Percentiles rank a stretch among this genome's conserved stretches.
Evolutionary conservation across 2,888 invertebrate species (phyloP).

Genomic region (Acleris literana): DNA sequence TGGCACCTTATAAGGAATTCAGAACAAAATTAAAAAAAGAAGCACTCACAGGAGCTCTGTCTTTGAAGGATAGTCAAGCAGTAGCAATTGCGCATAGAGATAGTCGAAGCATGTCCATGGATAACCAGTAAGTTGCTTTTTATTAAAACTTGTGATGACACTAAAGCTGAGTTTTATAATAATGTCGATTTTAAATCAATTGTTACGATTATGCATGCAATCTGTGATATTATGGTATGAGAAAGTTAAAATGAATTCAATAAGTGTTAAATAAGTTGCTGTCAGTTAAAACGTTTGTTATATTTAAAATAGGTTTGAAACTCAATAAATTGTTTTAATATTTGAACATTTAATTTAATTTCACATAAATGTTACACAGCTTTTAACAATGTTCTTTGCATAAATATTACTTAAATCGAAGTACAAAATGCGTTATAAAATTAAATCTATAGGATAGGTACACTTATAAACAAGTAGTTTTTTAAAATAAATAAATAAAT

Average conservation of each 20-base stretch:
- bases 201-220: slow-evolving; percentile 27
- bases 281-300: background rate
- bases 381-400: background rate
- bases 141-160: background rate
- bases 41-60: slow-evolving; percentile 47
- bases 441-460: slow-evolving; percentile 14
- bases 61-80: slow-evolving; percentile 35
- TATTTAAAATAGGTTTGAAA: background rate
- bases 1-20: slow-evolving; percentile 52
- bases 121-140: slow-evolving; percentile 22
- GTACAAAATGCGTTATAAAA: background rate
- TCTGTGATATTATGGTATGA: slow-evolving; percentile 24
- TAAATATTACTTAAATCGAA: background rate
- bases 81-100: background rate
- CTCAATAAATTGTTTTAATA: background rate
- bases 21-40: slow-evolving; percentile 53
- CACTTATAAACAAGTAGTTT: slow-evolving; percentile 1
- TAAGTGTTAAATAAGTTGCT: background rate
- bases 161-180: background rate
- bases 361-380: background rate
- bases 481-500: slow-evolving; percentile 7
- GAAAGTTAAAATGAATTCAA: background rate
- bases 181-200: slow-evolving; percentile 1
- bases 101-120: slow-evolving; percentile 12
- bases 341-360: slow-evolving; percentile 1